These are phyloP conservation scores for Pachydiplax longipennis DNA, from an alignment of 2,888 invertebrate genomes.

Conservation along the genomic window DNA sequence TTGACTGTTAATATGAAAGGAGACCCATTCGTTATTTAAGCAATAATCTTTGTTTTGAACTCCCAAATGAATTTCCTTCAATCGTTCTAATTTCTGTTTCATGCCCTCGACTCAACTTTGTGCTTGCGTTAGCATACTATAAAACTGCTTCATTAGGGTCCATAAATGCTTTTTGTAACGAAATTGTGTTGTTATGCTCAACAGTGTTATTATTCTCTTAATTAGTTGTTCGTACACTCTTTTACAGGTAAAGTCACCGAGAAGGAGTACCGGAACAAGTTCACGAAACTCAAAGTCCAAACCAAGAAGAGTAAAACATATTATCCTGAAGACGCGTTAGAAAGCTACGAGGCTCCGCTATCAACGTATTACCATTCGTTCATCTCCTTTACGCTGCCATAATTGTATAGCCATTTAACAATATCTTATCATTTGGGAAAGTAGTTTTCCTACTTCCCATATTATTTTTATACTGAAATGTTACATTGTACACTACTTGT, in stretches of 20 bases:
- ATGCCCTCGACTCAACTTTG: too few relatives aligned
- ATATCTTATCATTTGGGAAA: neutral
- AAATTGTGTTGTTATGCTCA: neutral
- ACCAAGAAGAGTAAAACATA: conserved; percentile 22
- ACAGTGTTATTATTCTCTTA: neutral
- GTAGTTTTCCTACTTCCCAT: neutral
- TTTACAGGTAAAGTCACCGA: conserved; percentile 29
- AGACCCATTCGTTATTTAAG: too few relatives aligned
- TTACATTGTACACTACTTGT: neutral
- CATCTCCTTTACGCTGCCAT: conserved; percentile 14
- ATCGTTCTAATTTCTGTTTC: too few relatives aligned
- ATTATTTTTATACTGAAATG: neutral
- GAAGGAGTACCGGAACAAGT: conserved; percentile 33
- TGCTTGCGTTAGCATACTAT: too few relatives aligned
- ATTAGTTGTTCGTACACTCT: neutral
- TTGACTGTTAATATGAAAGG: too few relatives aligned
- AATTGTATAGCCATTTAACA: neutral
- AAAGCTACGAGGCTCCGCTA: neutral
- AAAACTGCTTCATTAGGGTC: too few relatives aligned
- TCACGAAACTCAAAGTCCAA: conserved; percentile 2
- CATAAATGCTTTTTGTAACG: too few relatives aligned
- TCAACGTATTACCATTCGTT: neutral
- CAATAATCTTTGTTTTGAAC: too few relatives aligned
- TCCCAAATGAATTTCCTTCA: too few relatives aligned
- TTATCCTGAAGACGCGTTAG: neutral